Evolutionary conservation across 2,888 invertebrate species (phyloP), one percentile per base, ranked within the genome.

Genomic region (Smittia aterrima): DNA sequence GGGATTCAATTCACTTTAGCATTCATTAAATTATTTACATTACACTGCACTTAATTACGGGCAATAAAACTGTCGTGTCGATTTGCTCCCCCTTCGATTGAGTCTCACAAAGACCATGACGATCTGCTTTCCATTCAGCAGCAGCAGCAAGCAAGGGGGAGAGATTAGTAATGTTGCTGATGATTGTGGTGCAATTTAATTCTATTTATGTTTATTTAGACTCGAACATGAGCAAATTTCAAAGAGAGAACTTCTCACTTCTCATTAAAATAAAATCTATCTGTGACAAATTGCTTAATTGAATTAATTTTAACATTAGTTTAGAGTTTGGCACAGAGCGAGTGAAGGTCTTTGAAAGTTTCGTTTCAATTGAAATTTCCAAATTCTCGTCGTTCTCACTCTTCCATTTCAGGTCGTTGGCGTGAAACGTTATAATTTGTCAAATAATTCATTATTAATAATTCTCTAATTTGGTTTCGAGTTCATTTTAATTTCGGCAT

Each of bases 11-110:
- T 27, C 64, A 24, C 25, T 64, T 64, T 64, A 64, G 9, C 41
- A 74, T 74, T 74, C 74, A 74, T 74, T 74, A 27, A 53, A 74
- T 74, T 74, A 66, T 74, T 74, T 47, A 74, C 74, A 72, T 32
- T 72, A 62, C 72, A 62, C 38, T 72, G 72, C 72, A 74, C 54
- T 66, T 74, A 74, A 74, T 74, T 72, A 72, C 32, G 9, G 58
- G 18, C 62, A 58, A 58, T 62, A 72, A 72, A 64, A 25, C n/a
- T 58, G 18, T 16, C 32, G 9, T 47, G 47, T 22, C 16, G 58
- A 58, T 58, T 66, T 38, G 22, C 66, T 27, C 32, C 16, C 66
- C 18, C 16, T 64, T 47, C 38, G 11, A 38, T 11, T 4, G 47
- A n/a, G 16, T 47, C 47, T 13, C 47, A 24, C 20, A 27, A 64